These are phyloP conservation scores for Drosophila equinoxialis DNA, from an alignment of 1,140 invertebrate species.

Conservation along the genomic window DNA sequence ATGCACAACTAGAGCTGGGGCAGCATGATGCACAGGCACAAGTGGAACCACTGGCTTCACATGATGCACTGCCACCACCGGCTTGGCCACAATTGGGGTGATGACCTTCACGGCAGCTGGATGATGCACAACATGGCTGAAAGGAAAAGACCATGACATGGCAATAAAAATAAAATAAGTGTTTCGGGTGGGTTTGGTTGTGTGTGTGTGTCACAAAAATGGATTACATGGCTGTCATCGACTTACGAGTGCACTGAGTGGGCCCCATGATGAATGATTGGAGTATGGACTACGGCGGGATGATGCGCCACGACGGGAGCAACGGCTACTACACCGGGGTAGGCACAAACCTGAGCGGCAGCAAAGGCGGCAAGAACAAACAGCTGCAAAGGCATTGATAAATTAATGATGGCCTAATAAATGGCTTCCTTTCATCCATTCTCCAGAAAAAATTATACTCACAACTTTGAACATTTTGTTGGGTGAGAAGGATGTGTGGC, in stretches of 20 bases:
- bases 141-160: neutral
- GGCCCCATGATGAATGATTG: slow-evolving; percentile 73
- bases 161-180: slow-evolving; percentile 16
- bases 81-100: slow-evolving; percentile 68
- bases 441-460: slow-evolving; percentile 39
- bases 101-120: slow-evolving; percentile 73
- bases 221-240: slow-evolving; percentile 12
- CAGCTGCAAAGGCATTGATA: slow-evolving; percentile 47
- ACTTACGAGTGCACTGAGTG: slow-evolving; percentile 82
- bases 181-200: neutral
- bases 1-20: slow-evolving; percentile 84
- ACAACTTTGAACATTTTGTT: slow-evolving; percentile 79
- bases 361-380: slow-evolving; percentile 63
- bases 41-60: slow-evolving; percentile 83
- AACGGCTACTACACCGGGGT: slow-evolving; percentile 80
- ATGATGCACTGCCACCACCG: slow-evolving; percentile 83
- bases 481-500: slow-evolving; percentile 26
- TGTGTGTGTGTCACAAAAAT: no score
- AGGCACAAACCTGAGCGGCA: slow-evolving; percentile 58
- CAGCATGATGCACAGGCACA: slow-evolving; percentile 84
- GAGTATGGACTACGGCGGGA: slow-evolving; percentile 60
- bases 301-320: slow-evolving; percentile 83
- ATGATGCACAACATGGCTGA: slow-evolving; percentile 79
- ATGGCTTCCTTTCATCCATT: neutral
- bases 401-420: slow-evolving; percentile 32